phyloP scores from a whole-genome alignment of 2,888 invertebrate species.

The Lepidochrysops patricia region DNA sequence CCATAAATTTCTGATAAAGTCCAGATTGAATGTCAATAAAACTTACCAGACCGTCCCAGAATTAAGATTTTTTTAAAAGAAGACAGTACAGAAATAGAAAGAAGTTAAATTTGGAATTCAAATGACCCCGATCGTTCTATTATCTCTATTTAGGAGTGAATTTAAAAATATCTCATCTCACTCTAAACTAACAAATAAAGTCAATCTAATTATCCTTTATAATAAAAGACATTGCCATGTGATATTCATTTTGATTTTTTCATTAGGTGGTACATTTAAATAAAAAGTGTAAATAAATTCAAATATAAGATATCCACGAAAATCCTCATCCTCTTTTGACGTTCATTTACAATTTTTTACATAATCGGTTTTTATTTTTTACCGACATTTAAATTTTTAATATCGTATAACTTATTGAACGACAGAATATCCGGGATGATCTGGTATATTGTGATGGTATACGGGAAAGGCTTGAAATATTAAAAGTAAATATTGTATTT shows the following conservation, averaged over 20 bases:
- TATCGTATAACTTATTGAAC: neutral
- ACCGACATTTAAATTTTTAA: neutral
- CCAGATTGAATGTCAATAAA: conserved; percentile 14
- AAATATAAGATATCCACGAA: neutral
- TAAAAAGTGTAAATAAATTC: neutral
- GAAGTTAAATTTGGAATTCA: neutral
- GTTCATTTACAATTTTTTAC: neutral
- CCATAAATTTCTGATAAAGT: conserved; percentile 13
- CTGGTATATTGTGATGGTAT: neutral
- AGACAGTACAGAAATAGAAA: neutral
- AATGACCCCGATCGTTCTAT: too few species aligned
- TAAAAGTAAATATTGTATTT: too few species aligned
- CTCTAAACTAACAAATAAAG: too few species aligned
- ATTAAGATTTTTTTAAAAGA: neutral
- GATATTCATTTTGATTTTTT: too few species aligned
- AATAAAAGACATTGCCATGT: too few species aligned
- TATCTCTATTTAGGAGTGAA: too few species aligned
- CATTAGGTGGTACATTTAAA: too few species aligned
- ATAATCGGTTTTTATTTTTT: neutral
- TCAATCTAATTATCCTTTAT: too few species aligned
- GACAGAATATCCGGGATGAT: neutral
- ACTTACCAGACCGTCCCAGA: conserved; percentile 1
- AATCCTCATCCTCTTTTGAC: neutral
- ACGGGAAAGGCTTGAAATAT: too few species aligned
- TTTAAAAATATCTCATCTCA: too few species aligned